Evolutionary conservation across 2,113 vertebrate species (phyloP), one percentile per base, ranked within the genome.

Genomic region (Stigmatopora nigra): DNA sequence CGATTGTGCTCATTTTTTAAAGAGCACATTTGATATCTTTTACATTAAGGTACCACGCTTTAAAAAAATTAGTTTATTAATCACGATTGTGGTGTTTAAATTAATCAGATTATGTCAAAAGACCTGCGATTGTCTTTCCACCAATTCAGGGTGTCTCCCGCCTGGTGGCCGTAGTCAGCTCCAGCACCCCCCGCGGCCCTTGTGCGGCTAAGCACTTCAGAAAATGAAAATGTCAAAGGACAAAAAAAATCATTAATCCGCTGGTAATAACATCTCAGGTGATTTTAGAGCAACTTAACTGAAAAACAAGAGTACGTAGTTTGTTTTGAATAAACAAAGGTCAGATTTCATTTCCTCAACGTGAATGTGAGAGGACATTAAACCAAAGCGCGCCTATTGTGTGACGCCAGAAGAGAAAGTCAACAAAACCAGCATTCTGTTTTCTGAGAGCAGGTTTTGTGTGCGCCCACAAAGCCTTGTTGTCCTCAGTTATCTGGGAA

Each of bases 391-490:
- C 72, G 67, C 81, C 82, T 75, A 82, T 89, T 92, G 89, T 90
- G 76, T 87, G 68, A 88, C 85, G 82, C 81, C 73, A 87, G 81
- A 83, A 81, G 82, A 89, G 88, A 93, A 91, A 93, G 90, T 89
- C 92, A 93, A 95, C 93, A 96, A 56, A 93, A 91, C 88, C 84
- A 82, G 89, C 79, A 88, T 88, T 93, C 90, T 94, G 84, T 87
- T 76, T 86, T 76, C 83, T 95, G 88, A 95, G 92, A 93, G 87
- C 86, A 80, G 79, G 87, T 91, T 87, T 93, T 97, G 92, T 93
- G 76, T 83, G 78, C 68, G 85, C 76, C 86, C 87, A 96, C 93
- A 96, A 93, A 92, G 93, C 90, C 76, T 70, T 82, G 83, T 94
- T 96, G 91, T 95, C 85, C 84, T 91, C 71, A 77, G 89, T 88